Evolutionary conservation across 1,140 invertebrate genomes (phyloP).

Genomic region (Platyura marginata): DNA sequence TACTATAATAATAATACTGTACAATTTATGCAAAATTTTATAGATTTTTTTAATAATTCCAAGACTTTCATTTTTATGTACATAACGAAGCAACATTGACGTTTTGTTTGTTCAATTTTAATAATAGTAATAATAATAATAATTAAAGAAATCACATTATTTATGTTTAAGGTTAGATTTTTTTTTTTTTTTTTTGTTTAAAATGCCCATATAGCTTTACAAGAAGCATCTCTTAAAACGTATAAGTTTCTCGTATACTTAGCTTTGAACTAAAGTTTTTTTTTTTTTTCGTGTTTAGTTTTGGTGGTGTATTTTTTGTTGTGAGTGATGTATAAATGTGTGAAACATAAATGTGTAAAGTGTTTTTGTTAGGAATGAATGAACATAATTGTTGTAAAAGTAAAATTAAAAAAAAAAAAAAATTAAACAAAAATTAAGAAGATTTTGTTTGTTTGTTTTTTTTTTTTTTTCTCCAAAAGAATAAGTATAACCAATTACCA

Average conservation of each 20-base stretch:
- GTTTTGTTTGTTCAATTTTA: not conserved
- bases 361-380: too few relatives aligned
- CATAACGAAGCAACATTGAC: not conserved
- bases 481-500: too few relatives aligned
- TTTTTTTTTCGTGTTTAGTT: constrained; percentile 5
- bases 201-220: not conserved
- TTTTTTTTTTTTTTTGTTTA: not conserved
- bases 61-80: not conserved
- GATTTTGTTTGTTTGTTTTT: too few relatives aligned
- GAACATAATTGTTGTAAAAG: too few relatives aligned
- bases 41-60: not conserved
- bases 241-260: constrained; percentile 21
- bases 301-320: too few relatives aligned
- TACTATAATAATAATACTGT: not conserved
- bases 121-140: not conserved
- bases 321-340: not conserved
- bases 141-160: not conserved
- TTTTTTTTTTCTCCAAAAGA: too few relatives aligned
- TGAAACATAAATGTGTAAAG: too few relatives aligned
- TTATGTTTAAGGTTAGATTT: not conserved
- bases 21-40: not conserved
- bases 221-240: constrained; percentile 5
- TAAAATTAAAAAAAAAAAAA: too few relatives aligned
- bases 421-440: too few relatives aligned
- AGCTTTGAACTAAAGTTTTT: constrained; percentile 25